These are phyloP conservation scores for Eolophus roseicapilla DNA, from an alignment of 2,113 vertebrate species.

Conservation along the genomic window DNA sequence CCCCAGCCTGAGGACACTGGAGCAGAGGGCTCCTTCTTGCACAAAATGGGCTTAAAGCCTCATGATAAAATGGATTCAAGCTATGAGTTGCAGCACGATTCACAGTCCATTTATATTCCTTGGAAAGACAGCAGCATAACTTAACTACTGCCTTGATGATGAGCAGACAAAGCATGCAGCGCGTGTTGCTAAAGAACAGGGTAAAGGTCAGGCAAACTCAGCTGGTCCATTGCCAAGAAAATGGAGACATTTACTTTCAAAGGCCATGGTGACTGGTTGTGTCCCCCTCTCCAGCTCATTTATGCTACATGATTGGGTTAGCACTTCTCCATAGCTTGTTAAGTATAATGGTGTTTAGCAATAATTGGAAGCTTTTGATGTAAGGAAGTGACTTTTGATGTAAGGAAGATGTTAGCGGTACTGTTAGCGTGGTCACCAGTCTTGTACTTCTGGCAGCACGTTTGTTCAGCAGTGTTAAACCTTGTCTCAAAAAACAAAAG, in stretches of 20 bases:
- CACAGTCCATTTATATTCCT: neutral
- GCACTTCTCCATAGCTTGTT: neutral
- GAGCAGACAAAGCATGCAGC: neutral
- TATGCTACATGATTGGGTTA: neutral
- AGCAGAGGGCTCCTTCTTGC: neutral
- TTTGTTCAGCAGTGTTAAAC: neutral
- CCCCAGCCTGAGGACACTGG: neutral
- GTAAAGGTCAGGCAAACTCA: neutral
- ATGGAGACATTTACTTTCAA: neutral
- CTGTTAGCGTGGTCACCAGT: accelerated
- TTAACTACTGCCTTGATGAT: neutral
- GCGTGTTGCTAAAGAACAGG: neutral
- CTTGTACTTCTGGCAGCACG: neutral
- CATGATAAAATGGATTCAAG: neutral
- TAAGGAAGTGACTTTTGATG: neutral
- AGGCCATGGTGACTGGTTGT: neutral
- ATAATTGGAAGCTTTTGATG: neutral
- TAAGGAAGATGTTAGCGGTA: neutral
- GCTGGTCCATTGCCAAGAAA: neutral
- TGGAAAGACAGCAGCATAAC: neutral
- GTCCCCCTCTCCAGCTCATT: neutral
- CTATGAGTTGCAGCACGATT: neutral
- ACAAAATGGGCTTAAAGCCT: neutral
- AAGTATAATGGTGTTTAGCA: neutral
- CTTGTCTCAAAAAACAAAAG: neutral